These are phyloP conservation scores for Micoletzkya japonica DNA, from an alignment of 2,888 invertebrate species.

Conservation along the genomic window DNA sequence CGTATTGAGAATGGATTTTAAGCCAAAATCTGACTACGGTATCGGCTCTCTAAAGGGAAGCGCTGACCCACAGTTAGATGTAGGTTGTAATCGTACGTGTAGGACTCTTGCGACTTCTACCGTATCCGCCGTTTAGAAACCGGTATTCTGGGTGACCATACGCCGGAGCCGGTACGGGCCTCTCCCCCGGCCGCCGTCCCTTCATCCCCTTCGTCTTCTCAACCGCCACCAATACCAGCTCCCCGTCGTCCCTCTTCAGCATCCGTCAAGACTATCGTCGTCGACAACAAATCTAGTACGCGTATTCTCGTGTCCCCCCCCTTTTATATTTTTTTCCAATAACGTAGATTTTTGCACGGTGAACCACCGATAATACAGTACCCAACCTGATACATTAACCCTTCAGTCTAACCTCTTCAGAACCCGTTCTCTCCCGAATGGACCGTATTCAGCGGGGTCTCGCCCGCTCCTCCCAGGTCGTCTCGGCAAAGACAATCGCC, in stretches of 20 bases:
- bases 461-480: background rate
- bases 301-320: too few species aligned
- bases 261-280: slow-evolving; percentile 9
- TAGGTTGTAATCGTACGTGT: too few species aligned
- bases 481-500: background rate
- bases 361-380: too few species aligned
- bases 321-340: too few species aligned
- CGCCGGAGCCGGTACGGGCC: slow-evolving; percentile 7
- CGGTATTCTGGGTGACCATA: slow-evolving; percentile 9
- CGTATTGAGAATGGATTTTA: too few species aligned
- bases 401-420: slow-evolving; percentile 1
- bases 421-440: slow-evolving; percentile 7
- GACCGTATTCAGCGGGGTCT: slow-evolving; percentile 22
- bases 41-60: too few species aligned
- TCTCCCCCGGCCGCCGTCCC: too few species aligned
- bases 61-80: too few species aligned
- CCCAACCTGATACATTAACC: too few species aligned
- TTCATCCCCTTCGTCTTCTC: background rate
- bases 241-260: slow-evolving; percentile 5
- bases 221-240: slow-evolving; percentile 1
- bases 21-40: too few species aligned
- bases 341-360: too few species aligned
- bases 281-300: slow-evolving; percentile 7
- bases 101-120: too few species aligned
- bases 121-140: slow-evolving; percentile 19